Base-by-base conservation (phyloP, 2,888 invertebrate genomes). In the Mesochorus sp. region DNA sequence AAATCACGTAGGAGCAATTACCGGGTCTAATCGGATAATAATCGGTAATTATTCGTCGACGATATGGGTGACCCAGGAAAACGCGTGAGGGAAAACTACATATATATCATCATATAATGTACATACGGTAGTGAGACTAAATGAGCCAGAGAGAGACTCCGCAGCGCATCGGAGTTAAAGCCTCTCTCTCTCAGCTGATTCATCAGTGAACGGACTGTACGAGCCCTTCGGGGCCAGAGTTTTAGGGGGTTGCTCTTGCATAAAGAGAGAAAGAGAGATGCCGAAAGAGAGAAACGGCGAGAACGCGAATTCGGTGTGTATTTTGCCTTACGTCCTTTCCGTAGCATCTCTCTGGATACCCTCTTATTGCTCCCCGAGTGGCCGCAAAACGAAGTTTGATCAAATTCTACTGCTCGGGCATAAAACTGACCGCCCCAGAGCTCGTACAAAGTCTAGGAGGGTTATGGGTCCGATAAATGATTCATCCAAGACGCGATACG, bases 331-430 rank as follows among this genome's bases (percentile, higher is more conserved):
- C 59, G 42, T 62, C 67, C 62, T 37, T 59, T 72, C 28, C 44
- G n/a, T n/a, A n/a, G n/a, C n/a, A 55, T 39, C 57, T 34, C 51
- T 59, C 59, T 62, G 57, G 37, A 70, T 61, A 37, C 61, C 81
- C 79, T 81, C 90, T 91, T 91, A 91, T 90, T 91, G 88, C 91
- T 91, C 91, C 91, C 91, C 87, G 88, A 91, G 91, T 91, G 89
- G 86, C 89, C 90, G 90, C 91, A 90, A 91, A 91, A 89, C 89
- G 89, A 89, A 91, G 88, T 91, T 91, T 91, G 90, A 91, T 91
- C 91, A 91, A 90, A 91, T 91, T 91, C 90, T 89, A 91, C 89
- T 88, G 88, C 88, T 88, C 87, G 84, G 85, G 87, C 90, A 90
- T 91, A 91, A 91, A 91, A 91, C 91, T 91, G 91, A 91, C 91